Evolutionary conservation across 2,888 invertebrate species (phyloP).

Genomic region (Phyto melanocephala): DNA sequence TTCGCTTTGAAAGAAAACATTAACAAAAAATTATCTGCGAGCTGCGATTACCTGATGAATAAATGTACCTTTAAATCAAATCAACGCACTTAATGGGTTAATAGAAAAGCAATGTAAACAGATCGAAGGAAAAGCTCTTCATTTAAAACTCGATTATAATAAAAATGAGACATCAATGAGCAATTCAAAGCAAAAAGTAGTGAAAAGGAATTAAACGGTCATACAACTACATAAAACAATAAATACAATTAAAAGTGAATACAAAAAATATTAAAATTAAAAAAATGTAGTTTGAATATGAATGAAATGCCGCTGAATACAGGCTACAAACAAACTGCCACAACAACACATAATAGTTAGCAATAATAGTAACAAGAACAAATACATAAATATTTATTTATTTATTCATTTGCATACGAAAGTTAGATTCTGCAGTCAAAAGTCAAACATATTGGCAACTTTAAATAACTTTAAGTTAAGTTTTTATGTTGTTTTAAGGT

Average conservation of each 20-base stretch:
- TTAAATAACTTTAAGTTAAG: constrained; percentile 13
- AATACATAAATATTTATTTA: background rate
- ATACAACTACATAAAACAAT: background rate
- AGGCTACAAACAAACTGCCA: background rate
- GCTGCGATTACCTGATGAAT: no score
- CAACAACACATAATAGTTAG: background rate
- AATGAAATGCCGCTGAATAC: constrained; percentile 39
- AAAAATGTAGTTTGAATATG: no score
- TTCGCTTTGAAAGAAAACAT: no score
- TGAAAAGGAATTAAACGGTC: constrained; percentile 6
- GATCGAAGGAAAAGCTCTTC: background rate
- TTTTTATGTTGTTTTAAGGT: background rate
- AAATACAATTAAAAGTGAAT: background rate
- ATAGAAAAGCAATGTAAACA: background rate
- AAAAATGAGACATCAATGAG: constrained; percentile 1
- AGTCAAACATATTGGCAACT: background rate
- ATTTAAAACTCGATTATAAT: background rate
- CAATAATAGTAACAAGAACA: background rate
- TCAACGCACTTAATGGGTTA: constrained; percentile 16
- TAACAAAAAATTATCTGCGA: no score
- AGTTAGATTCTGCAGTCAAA: background rate
- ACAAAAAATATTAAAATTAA: background rate
- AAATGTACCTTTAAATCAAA: no score
- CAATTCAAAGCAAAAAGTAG: constrained; percentile 1
- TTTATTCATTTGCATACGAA: background rate